Base-by-base conservation (phyloP, 2,888 invertebrate genomes). In the Eueremaeus valkanovi region DNA sequence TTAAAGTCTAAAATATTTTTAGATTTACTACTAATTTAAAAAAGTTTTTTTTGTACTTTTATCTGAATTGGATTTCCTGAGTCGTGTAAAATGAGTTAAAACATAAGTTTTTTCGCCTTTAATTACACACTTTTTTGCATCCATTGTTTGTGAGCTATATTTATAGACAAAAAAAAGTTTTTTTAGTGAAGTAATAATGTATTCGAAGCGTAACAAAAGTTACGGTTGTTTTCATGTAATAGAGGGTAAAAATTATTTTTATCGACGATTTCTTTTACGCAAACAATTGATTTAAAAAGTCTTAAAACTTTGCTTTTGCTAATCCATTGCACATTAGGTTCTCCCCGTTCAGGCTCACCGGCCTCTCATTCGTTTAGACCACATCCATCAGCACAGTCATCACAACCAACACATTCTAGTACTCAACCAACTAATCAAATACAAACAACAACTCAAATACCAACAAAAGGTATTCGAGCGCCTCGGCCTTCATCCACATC, bases 401-500 rank as follows among this genome's bases (percentile, higher is more conserved):
- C 33, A 21, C 63, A 33, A 9, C 16, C 36, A 66, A 36, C 24
- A 66, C 18, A 33, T 66, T 1, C 21, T 8, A 36, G 27, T 6
- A 24, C 42, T 3, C 70, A 70, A 27, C 18, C 36, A 8, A 21
- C 16, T 27, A 40, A 27, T 45, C 40, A 40, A 27, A 40, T 45
- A 27, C 40, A 40, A 27, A 40, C 70, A 27, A 45, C 45, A 5
- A 45, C 42, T 45, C 16, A 21, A 18, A 42, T 70, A 16, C 70
- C 70, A 27, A 40, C 29, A 0, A 74, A 74, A 61, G 74, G 45
- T n/a, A 55, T 42, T n/a, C 74, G 40, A 66, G 31, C 51, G 8
- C 40, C 72, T 8, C 75, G 75, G 61, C 75, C 75, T 6, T 31
- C 72, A 11, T 75, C 72, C 3, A 72, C 72, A 29, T 72, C 75